Base-by-base conservation (phyloP, 2,888 invertebrate species). In the Nesidiocoris tenuis region DNA sequence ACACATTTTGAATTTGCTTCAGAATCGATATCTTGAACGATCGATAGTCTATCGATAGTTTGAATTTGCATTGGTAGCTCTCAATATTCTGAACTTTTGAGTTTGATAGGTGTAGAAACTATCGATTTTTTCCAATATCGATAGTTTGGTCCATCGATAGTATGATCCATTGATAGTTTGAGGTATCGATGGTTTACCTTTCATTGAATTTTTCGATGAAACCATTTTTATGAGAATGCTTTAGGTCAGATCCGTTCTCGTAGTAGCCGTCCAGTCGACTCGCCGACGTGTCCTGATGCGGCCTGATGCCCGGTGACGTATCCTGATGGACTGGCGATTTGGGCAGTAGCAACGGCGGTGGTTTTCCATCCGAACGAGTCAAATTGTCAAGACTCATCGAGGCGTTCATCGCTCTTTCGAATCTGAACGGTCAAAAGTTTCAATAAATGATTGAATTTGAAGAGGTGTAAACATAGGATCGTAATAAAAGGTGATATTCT, bases 161-260 rank as follows among this genome's bases (percentile, higher is more conserved):
- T n/a, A n/a, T n/a, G n/a, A n/a, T n/a, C n/a, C n/a, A n/a, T n/a
- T n/a, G n/a, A n/a, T n/a, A n/a, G n/a, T n/a, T n/a, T n/a, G n/a
- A n/a, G n/a, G n/a, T n/a, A n/a, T n/a, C n/a, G n/a, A n/a, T n/a
- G n/a, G n/a, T 25, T 23, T 64, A 78, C 75, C 77, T 77, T 70
- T 78, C 78, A 56, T 78, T 78, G 72, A 75, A 77, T 65, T 76
- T 78, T 61, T 77, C 78, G 59, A 76, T 57, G 61, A 78, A 78
- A 23, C 78, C 78, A 55, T 78, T 78, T 55, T 76, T 74, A n/a
- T 68, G 25, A 12, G 61, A 9, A 21, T 74, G 74, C 39, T 78
- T 78, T 1, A 76, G 25, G 39, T 78, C 78, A 19, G 70, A 56
- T 1, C 78, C 78, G 56, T 78, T 78, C 74, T 78, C 78, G 63